Evolutionary conservation across 2,888 invertebrate species (phyloP).

Genomic region (Orthosia gracilis): DNA sequence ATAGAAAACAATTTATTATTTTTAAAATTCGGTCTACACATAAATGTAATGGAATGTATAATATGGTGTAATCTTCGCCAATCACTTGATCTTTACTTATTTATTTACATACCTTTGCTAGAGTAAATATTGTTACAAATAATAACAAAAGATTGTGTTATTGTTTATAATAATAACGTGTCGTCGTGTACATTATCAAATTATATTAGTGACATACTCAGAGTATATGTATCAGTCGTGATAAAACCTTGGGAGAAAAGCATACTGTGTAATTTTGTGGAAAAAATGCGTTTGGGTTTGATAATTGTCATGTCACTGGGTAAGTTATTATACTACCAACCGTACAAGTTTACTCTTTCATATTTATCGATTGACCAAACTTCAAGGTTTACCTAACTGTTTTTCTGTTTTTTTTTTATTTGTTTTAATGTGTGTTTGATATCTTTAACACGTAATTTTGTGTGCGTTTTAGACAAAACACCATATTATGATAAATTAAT

Average conservation of each 20-base stretch:
- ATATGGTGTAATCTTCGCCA: too few relatives aligned
- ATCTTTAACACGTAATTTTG: too few relatives aligned
- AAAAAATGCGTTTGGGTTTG: conserved; percentile 17
- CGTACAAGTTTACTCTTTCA: too few relatives aligned
- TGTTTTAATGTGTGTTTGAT: too few relatives aligned
- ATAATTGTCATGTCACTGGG: conserved; percentile 15
- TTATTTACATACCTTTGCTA: neutral
- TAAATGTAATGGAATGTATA: neutral
- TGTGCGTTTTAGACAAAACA: too few relatives aligned
- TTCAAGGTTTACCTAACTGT: too few relatives aligned
- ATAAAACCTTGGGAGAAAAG: neutral
- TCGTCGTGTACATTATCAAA: neutral
- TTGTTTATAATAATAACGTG: conserved; percentile 2
- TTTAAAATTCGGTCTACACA: too few relatives aligned
- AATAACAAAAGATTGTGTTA: neutral
- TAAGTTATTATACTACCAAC: conserved; percentile 8
- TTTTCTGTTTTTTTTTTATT: too few relatives aligned
- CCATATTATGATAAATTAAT: too few relatives aligned
- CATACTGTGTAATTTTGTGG: neutral
- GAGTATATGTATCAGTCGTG: neutral
- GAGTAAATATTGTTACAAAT: conserved; percentile 4
- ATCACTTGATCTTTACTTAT: neutral
- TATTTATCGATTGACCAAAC: too few relatives aligned
- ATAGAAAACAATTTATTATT: too few relatives aligned
- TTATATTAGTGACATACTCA: neutral